These are phyloP conservation scores for Dicranocentrus wangi DNA, from an alignment of 2,888 invertebrate species.

Conservation along the genomic window DNA sequence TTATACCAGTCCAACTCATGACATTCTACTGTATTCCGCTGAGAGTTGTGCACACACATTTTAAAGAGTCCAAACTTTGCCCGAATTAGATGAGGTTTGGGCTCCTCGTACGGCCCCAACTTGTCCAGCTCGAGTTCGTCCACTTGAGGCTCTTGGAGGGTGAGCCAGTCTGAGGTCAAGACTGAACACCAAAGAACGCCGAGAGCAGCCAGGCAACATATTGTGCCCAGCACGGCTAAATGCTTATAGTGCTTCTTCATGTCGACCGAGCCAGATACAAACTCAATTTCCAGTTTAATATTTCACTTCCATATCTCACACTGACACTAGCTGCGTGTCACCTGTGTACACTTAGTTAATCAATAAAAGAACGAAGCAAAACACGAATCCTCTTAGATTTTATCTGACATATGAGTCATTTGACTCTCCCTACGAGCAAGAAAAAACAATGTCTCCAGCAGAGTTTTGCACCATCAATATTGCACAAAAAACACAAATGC, in stretches of 20 bases:
- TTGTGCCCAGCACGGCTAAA: constrained; percentile 69
- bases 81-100: constrained; percentile 69
- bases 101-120: constrained; percentile 69
- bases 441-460: too few species aligned
- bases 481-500: too few species aligned
- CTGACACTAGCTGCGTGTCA: too few species aligned
- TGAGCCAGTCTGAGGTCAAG: constrained; percentile 70
- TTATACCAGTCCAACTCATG: constrained; percentile 71
- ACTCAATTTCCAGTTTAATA: too few species aligned
- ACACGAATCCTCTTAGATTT: too few species aligned
- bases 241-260: constrained; percentile 72
- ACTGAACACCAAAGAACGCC: constrained; percentile 70
- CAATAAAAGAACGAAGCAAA: too few species aligned
- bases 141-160: constrained; percentile 70
- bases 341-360: too few species aligned
- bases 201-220: constrained; percentile 67
- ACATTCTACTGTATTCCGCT: constrained; percentile 61
- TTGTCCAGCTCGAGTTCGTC: constrained; percentile 71
- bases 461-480: too few species aligned
- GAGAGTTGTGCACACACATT: constrained; percentile 66
- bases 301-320: too few species aligned
- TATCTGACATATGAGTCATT: too few species aligned
- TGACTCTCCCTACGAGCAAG: too few species aligned
- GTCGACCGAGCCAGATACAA: too few species aligned
- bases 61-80: constrained; percentile 71